These are phyloP conservation scores for Crypturellus tataupa DNA, from an alignment of 2,797 vertebrate genomes.

Conservation along the genomic window DNA sequence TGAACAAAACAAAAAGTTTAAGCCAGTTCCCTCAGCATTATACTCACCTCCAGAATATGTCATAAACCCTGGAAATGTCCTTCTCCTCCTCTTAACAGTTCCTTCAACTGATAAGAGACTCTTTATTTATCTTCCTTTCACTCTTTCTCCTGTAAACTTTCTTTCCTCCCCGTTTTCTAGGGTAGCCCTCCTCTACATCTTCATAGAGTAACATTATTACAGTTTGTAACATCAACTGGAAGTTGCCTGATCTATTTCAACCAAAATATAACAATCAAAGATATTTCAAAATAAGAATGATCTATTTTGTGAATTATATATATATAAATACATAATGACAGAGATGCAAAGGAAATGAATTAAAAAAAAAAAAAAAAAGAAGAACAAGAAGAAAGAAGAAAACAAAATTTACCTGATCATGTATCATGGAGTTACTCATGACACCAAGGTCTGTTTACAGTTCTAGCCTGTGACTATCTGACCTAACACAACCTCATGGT, in stretches of 20 bases:
- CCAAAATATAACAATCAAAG: background rate
- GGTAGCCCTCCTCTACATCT: background rate
- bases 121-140: background rate
- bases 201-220: background rate
- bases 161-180: background rate
- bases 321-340: background rate
- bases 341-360: background rate
- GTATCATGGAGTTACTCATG: background rate
- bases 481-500: fast-evolving
- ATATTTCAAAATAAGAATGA: background rate
- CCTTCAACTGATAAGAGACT: background rate
- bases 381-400: background rate
- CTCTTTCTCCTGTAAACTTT: background rate
- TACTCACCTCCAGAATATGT: background rate
- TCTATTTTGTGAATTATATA: background rate
- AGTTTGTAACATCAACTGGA: background rate
- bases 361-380: no score
- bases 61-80: background rate
- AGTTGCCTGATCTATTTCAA: background rate
- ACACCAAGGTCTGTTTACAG: background rate
- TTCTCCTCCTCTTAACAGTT: background rate
- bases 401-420: background rate
- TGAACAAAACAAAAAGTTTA: background rate
- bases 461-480: background rate
- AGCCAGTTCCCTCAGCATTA: background rate